phyloP scores from a whole-genome alignment of 2,797 vertebrate genomes.

The Myotis daubentonii region DNA sequence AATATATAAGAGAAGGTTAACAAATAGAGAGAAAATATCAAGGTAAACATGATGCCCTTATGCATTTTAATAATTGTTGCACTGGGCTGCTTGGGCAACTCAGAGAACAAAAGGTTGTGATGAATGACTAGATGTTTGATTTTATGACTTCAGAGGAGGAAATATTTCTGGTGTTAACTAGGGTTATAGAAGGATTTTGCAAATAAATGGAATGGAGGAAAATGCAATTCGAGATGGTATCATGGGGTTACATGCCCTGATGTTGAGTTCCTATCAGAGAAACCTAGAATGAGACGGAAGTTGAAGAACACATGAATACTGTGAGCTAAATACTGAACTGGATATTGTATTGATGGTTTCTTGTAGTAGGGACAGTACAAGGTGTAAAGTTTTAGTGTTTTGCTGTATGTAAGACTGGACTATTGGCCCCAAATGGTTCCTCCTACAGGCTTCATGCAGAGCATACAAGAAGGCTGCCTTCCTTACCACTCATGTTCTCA shows the following conservation, averaged over 20 bases:
- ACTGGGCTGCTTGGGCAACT: not conserved
- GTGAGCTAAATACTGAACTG: not conserved
- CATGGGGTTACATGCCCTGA: not conserved
- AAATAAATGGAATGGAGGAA: not conserved
- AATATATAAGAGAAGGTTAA: not conserved
- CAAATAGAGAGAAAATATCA: not conserved
- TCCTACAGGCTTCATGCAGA: not conserved
- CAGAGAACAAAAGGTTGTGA: not conserved
- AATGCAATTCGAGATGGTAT: not conserved
- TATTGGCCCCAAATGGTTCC: not conserved
- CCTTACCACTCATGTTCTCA: not conserved
- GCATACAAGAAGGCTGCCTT: not conserved
- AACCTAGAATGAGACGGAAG: not conserved
- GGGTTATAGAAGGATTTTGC: not conserved
- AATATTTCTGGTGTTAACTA: not conserved
- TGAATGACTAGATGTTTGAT: not conserved
- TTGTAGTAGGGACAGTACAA: not conserved
- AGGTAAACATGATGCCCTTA: not conserved
- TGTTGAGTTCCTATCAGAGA: not conserved
- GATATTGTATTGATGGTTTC: not conserved
- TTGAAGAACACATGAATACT: not conserved
- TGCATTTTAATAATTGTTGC: not conserved
- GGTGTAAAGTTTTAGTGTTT: not conserved
- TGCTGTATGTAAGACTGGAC: not conserved
- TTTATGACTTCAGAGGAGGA: not conserved